These are phyloP conservation scores for Bucco capensis DNA, from an alignment of 2,113 vertebrate species.

Conservation along the genomic window DNA sequence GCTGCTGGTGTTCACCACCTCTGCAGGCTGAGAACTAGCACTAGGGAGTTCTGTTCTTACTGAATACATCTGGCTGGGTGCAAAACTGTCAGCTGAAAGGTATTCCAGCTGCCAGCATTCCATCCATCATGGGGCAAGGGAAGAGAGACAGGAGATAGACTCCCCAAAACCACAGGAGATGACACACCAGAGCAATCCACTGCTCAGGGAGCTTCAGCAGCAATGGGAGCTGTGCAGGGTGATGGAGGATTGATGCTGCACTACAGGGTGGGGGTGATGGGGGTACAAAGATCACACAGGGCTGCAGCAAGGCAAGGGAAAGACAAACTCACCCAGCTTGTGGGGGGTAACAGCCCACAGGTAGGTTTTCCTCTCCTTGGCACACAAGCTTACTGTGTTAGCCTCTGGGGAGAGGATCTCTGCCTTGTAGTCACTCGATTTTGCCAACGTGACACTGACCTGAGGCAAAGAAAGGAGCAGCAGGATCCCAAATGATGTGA, in stretches of 20 bases:
- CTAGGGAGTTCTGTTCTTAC: not conserved
- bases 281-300: not conserved
- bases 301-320: not conserved
- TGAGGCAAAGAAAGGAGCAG: not conserved
- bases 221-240: not conserved
- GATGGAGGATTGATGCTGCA: not conserved
- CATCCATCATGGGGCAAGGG: not conserved
- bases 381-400: slow-evolving; percentile 12
- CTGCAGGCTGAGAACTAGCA: not conserved
- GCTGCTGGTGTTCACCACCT: not conserved
- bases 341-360: slow-evolving; percentile 60
- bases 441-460: slow-evolving; percentile 45
- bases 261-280: not conserved
- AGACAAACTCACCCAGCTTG: slow-evolving; percentile 48
- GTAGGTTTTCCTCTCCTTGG: slow-evolving; percentile 67
- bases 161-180: not conserved
- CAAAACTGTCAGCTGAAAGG: not conserved
- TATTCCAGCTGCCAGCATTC: not conserved
- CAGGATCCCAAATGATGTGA: not conserved
- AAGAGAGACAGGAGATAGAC: not conserved
- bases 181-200: not conserved
- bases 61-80: not conserved
- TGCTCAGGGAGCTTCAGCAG: not conserved
- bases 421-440: slow-evolving; percentile 52
- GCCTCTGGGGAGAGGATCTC: not conserved